Base-by-base conservation (phyloP, 2,797 vertebrate genomes). In the Eidolon dupreanum region DNA sequence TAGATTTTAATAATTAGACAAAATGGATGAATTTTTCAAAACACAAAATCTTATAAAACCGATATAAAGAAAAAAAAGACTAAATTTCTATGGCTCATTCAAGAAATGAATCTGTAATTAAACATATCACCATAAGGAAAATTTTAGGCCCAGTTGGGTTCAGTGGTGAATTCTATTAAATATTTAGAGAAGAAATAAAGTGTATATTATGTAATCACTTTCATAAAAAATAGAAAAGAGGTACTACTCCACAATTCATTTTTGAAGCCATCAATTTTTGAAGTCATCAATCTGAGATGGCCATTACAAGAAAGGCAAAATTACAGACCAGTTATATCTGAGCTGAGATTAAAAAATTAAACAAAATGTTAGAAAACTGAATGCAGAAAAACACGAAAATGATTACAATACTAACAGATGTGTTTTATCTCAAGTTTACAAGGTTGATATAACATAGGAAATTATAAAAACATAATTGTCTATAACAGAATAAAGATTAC, bases 321-420 rank as follows among this genome's bases (percentile, higher is more conserved):
- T 75, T 86, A 61, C 0, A 90, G 41, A 31, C 43, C 26, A 85
- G 41, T 57, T 43, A 85, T 49, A 84, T n/a, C 55, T 43, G 5
- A 73, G 65, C 6, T 63, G 36, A 31, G 0, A 70, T 75, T 68
- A 20, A 16, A 53, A 90, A 70, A 41, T 53, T n/a, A 75, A 87
- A 53, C 2, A 75, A 93, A 93, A 78, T 51, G 20, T 83, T 65
- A 90, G 57, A 83, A 92, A 88, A 83, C 24, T 70, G 26, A 94
- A 63, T 59, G 9, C 7, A 88, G 55, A 57, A 94, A 91, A 81
- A 6, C 38, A 78, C 51, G 11, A 38, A 77, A 94, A 92, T 26
- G 43, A 63, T 16, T n/a, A 82, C 3, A 82, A 82, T 31, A 46
- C 24, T 82, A 61, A 2, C 10, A 22, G 26, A 49, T 55, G 10